Conservation (phyloP, 2,888 invertebrate genomes). For the Acleris laterana region DNA sequence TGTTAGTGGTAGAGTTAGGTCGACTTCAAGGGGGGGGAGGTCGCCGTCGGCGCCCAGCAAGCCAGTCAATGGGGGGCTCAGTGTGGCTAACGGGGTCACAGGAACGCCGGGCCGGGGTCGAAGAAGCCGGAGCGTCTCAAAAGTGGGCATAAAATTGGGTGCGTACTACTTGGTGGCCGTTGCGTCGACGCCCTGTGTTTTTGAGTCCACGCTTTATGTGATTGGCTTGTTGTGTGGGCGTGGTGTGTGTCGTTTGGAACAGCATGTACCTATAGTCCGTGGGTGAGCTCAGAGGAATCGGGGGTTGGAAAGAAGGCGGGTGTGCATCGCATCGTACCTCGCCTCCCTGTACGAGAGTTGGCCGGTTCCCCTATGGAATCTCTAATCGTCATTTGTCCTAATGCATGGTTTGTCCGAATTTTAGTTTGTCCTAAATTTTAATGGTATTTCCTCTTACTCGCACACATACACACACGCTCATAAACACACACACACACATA, state of each 20-base stretch:
- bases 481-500: too few relatives aligned
- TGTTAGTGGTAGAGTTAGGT: constrained; percentile 84
- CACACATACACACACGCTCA: too few relatives aligned
- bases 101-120: constrained; percentile 66
- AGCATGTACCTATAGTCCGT: too few relatives aligned
- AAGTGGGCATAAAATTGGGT: constrained; percentile 84
- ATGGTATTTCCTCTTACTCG: too few relatives aligned
- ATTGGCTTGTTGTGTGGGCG: not conserved
- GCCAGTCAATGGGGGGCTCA: constrained; percentile 49
- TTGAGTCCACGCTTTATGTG: constrained; percentile 28
- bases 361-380: too few relatives aligned
- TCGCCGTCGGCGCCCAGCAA: constrained; percentile 77
- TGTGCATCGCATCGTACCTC: too few relatives aligned
- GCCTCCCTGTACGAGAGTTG: too few relatives aligned
- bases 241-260: not conserved
- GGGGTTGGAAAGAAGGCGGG: too few relatives aligned
- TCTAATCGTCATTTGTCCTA: too few relatives aligned
- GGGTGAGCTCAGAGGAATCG: too few relatives aligned
- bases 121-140: constrained; percentile 78
- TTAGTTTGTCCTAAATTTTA: too few relatives aligned
- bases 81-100: constrained; percentile 50
- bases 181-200: constrained; percentile 80
- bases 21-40: constrained; percentile 77
- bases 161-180: constrained; percentile 74
- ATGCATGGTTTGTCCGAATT: too few relatives aligned